Evolutionary conservation across 2,888 invertebrate genomes (phyloP).

Genomic region (Lamellibrachia satsuma): DNA sequence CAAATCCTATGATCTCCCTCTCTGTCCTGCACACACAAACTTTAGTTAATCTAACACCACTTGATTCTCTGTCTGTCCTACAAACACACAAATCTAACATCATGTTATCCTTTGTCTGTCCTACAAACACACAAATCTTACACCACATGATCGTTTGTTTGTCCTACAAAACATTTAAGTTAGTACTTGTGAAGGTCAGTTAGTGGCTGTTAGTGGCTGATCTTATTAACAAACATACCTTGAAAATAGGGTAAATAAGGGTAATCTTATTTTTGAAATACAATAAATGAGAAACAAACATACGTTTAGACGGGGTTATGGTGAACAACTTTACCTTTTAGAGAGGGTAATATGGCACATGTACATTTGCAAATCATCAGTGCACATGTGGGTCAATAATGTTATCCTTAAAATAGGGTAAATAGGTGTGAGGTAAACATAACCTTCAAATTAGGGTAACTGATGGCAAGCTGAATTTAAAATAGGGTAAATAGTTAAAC

Average conservation of each 20-base stretch:
- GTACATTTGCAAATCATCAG: neutral
- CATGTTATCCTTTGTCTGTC: neutral
- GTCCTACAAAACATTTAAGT: neutral
- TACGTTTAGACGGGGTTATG: neutral
- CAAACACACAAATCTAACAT: neutral
- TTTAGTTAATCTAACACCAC: neutral
- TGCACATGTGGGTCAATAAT: neutral
- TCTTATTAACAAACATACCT: neutral
- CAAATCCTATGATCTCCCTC: slow-evolving; percentile 47
- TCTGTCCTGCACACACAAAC: slow-evolving; percentile 34
- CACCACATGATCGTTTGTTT: neutral
- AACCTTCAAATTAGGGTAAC: no score
- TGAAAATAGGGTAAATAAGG: no score
- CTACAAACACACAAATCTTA: neutral
- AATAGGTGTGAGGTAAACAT: neutral
- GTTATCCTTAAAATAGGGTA: neutral
- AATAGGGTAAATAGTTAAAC: no score
- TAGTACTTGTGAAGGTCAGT: neutral
- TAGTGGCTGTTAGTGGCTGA: neutral
- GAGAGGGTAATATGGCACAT: neutral
- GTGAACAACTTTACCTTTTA: neutral
- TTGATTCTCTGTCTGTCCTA: neutral
- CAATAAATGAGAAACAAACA: neutral
- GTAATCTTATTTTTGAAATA: no score
- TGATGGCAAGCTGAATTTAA: no score